Evolutionary conservation across 2,888 invertebrate species (phyloP), one percentile per base, ranked within the genome.

Genomic region (Oscheius myriophilus): DNA sequence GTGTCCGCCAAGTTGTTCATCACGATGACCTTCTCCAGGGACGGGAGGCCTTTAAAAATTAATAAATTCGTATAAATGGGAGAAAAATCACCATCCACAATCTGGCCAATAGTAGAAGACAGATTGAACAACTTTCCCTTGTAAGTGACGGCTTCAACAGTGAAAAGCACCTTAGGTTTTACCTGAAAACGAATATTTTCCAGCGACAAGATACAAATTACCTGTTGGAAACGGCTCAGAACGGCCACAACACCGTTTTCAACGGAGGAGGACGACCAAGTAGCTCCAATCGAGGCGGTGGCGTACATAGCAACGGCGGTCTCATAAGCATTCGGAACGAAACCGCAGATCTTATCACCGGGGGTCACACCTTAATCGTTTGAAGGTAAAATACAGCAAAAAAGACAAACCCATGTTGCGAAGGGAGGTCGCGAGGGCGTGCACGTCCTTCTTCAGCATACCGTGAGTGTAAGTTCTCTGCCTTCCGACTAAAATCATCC

Each of bases 261-360:
- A 1, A 90, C 89, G 2, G 89, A 89, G 0, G 90, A 89, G 7
- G 89, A 88, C 61, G 89, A 89, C 90, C 90, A 90, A 0, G 89
- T 86, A 2, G 89, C 90, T 39, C 90, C 90, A 23, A 90, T 84
- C 71, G 89, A 88, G 1, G 89, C 87, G 6, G 89, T 87, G 14
- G 90, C 90, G 66, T 90, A 84, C 87, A 90, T 89, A 14, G 89
- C 89, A 41, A 87, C 87, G 16, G 90, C 84, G 1, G 90, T 88
- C 78, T 89, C 88, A 52, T 87, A 84, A 70, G 88, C 87, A 82
- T 90, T 90, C 0, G 90, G 89, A 62, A 90, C 83, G 82, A 89
- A 90, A 49, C 89, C 86, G 85, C 86, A 90, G 70, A 90, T 89
- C 52, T 88, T 84, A 79, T 90, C 90, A 14, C 88, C 89, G 14